phyloP scores from a whole-genome alignment of 2,888 invertebrate species.

The Phyllotreta cruciferae region DNA sequence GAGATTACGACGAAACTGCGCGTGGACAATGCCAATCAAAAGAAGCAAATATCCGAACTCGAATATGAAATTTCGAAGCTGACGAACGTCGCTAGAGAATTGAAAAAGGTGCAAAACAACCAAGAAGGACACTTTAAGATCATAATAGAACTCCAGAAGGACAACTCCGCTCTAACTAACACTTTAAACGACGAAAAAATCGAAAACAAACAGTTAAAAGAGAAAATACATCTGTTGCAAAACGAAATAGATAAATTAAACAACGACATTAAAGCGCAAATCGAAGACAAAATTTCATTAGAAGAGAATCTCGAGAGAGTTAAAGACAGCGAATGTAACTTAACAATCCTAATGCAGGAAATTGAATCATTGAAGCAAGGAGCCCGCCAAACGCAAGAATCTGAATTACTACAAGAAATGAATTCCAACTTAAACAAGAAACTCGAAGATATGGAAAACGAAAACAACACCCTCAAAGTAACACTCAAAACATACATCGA shows the following conservation, averaged over 20 bases:
- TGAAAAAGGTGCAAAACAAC: neutral
- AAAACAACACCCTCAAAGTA: constrained; percentile 39
- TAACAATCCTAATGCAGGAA: constrained; percentile 26
- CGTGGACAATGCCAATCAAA: constrained; percentile 42
- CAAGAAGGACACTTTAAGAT: constrained; percentile 13
- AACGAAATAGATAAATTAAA: constrained; percentile 39
- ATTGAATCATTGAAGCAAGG: constrained; percentile 41
- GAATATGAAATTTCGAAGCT: constrained; percentile 40
- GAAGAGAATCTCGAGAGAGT: constrained; percentile 6
- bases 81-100: neutral
- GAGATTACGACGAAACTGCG: constrained; percentile 32
- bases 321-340: constrained; percentile 23
- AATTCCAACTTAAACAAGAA: constrained; percentile 37
- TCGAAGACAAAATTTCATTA: constrained; percentile 22
- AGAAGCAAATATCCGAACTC: constrained; percentile 37
- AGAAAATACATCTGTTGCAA: constrained; percentile 37
- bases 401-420: constrained; percentile 36
- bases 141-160: constrained; percentile 32
- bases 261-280: constrained; percentile 25
- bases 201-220: constrained; percentile 33
- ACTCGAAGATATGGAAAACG: constrained; percentile 39
- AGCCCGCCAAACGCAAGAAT: constrained; percentile 33
- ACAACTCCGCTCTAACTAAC: constrained; percentile 37
- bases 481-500: constrained; percentile 32
- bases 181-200: constrained; percentile 29